Evolutionary conservation across 1,140 invertebrate genomes (phyloP).

Genomic region (Venturia canescens): DNA sequence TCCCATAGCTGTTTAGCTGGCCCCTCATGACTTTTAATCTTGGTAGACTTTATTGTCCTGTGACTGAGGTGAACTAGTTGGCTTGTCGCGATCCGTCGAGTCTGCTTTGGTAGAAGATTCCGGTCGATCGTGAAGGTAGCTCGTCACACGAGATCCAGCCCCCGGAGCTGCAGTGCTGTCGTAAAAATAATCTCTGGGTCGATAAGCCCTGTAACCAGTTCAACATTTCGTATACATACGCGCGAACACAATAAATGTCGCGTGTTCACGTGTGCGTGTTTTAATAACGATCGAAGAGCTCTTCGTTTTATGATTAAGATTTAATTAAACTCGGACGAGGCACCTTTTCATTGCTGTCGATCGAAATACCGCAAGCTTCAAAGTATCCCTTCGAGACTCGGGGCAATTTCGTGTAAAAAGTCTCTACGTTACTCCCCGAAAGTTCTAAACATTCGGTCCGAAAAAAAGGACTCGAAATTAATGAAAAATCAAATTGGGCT

Average conservation of each 20-base stretch:
- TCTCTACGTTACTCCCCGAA: too few relatives aligned
- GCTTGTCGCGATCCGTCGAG: slow-evolving; percentile 66
- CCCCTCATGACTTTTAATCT: slow-evolving; percentile 57
- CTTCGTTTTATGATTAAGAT: too few relatives aligned
- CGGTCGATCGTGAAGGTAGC: slow-evolving; percentile 73
- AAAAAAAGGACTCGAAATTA: too few relatives aligned
- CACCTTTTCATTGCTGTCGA: too few relatives aligned
- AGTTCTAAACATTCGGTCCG: too few relatives aligned
- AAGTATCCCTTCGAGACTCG: too few relatives aligned
- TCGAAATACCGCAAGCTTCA: too few relatives aligned
- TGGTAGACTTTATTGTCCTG: slow-evolving; percentile 71
- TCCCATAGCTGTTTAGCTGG: neutral
- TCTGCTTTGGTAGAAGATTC: slow-evolving; percentile 72
- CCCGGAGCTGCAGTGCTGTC: slow-evolving; percentile 70
- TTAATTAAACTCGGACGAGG: too few relatives aligned
- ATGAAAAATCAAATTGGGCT: too few relatives aligned
- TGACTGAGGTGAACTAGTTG: slow-evolving; percentile 66
- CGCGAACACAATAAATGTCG: too few relatives aligned
- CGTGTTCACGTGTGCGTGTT: too few relatives aligned
- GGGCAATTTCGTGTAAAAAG: too few relatives aligned
- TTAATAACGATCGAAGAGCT: neutral
- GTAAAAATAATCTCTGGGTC: slow-evolving; percentile 74
- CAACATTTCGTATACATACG: neutral
- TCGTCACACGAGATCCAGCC: slow-evolving; percentile 69
- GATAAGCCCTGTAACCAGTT: slow-evolving; percentile 65